A percentile compares a stretch with the other conserved stretches of the same genome.
phyloP scores from a whole-genome alignment of 2,888 invertebrate genomes.

The Idaea biselata region DNA sequence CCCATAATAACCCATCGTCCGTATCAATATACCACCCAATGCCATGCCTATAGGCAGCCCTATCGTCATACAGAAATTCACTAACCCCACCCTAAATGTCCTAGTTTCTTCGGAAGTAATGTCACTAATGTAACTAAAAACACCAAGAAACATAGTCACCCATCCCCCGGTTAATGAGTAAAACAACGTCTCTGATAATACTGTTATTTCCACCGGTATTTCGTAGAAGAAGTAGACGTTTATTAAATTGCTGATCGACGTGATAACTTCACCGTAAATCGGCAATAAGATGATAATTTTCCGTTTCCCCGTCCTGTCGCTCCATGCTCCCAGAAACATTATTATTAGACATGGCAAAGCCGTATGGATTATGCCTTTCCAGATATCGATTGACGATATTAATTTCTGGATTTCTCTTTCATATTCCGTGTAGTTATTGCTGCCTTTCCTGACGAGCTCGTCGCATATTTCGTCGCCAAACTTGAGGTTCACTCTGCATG shows the following conservation, averaged over 20 bases:
- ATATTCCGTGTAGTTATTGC: conserved; percentile 80
- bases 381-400: conserved; percentile 79
- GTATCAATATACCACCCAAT: conserved; percentile 72
- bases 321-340: conserved; percentile 83
- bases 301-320: conserved; percentile 79
- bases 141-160: conserved; percentile 80
- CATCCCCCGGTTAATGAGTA: conserved; percentile 77
- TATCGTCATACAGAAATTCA: conserved; percentile 82
- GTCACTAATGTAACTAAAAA: conserved; percentile 83
- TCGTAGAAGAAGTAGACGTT: conserved; percentile 81
- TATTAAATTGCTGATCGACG: conserved; percentile 72
- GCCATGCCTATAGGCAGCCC: conserved; percentile 80
- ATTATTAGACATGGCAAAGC: conserved; percentile 79
- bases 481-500: conserved; percentile 63
- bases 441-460: conserved; percentile 56
- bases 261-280: conserved; percentile 75
- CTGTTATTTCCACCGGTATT: conserved; percentile 77
- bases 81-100: conserved; percentile 82
- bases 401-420: conserved; percentile 83
- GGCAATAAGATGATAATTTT: conserved; percentile 81
- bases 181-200: conserved; percentile 76
- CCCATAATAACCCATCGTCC: conserved; percentile 68
- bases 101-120: conserved; percentile 79
- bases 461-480: conserved; percentile 63
- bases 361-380: conserved; percentile 79